Base-by-base conservation (phyloP, 92 coral and sea anemone species). In the Zoanthus sociatus region DNA sequence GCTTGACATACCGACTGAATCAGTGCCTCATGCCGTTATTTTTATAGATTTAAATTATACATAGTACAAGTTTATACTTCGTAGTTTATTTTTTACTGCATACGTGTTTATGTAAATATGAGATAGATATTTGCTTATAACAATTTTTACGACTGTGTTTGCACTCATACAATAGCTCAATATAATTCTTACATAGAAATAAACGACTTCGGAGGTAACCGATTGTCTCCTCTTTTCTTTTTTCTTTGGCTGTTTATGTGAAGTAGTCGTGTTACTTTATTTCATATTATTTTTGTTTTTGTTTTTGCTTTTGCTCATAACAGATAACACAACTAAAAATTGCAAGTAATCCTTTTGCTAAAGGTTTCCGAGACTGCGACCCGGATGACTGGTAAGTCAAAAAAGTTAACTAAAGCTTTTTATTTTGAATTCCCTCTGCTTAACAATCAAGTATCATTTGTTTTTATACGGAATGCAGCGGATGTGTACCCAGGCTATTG, bases 301-400 rank as follows among this genome's bases (percentile, higher is more conserved):
- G 30, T 69, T 31, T 30, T 30, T 69, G 17, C 10, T 63, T 69
- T 26, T 69, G 45, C 33, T 17, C 5, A 69, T 53, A 42, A 26
- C 91, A 97, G 99, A 97, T 97, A 68, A 97, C 99, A 16, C 99
- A 97, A 78, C 94, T 97, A n/a, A 97, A 97, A 78, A 97, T 97
- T 6, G 99, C 99, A 18, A 97, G 99, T 78, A 97, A 97, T 77
- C 99, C 99, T 8, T 97, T 97, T 77, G 99, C 99, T 30, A 97
- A 97, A 83, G 99, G 99, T 84, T 97, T 97, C 83, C 93, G 99
- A 4, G 99, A 97, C 71, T 97, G 99, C 71, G 99, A 97, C 37
- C 99, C 99, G 9, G 99, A 97, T 71, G 99, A 97, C 71, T 97
- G 99, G 99, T 97, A 68, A 94, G 94, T 83, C 9, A 9, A 13